Percentiles rank a stretch among this genome's conserved stretches.
phyloP scores from a whole-genome alignment of 1,140 invertebrate genomes.

The Pogonognathellus flavescens region DNA sequence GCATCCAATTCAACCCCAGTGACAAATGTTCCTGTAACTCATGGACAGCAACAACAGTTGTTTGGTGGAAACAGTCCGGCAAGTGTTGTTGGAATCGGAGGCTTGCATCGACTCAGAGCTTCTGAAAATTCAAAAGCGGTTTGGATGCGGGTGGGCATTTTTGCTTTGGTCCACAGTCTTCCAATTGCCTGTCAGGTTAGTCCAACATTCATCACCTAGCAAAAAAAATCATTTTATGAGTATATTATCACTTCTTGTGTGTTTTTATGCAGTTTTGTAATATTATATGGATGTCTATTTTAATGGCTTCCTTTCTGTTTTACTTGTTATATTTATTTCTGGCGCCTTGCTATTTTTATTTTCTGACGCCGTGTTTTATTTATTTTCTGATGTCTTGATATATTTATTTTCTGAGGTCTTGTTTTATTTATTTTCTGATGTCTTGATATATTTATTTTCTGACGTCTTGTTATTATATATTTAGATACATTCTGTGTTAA shows the following conservation, averaged over 20 bases:
- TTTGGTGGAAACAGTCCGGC: conserved; percentile 60
- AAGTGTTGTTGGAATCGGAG: conserved; percentile 58
- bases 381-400: not conserved
- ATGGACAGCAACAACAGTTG: conserved; percentile 8
- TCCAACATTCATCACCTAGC: not conserved
- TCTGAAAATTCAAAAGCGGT: conserved; percentile 59
- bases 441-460: not conserved
- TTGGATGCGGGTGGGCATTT: conserved; percentile 64
- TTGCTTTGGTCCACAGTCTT: conserved; percentile 62
- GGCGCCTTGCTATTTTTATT: not conserved
- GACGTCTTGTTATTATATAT: not conserved
- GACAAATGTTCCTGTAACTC: conserved; percentile 4
- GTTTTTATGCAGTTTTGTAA: no score
- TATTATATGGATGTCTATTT: no score
- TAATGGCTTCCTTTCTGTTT: not conserved
- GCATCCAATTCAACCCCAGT: conserved; percentile 11
- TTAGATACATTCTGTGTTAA: not conserved
- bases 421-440: not conserved
- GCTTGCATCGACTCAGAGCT: conserved; percentile 53
- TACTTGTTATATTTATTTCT: not conserved
- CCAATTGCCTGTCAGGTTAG: conserved; percentile 63
- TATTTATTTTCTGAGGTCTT: not conserved
- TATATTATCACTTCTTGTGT: no score
- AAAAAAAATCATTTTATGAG: not conserved
- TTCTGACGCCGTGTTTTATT: not conserved